A percentile compares a stretch with the other conserved stretches of the same genome.
Conservation (phyloP, 2,888 invertebrate species). For the Autographa gamma region DNA sequence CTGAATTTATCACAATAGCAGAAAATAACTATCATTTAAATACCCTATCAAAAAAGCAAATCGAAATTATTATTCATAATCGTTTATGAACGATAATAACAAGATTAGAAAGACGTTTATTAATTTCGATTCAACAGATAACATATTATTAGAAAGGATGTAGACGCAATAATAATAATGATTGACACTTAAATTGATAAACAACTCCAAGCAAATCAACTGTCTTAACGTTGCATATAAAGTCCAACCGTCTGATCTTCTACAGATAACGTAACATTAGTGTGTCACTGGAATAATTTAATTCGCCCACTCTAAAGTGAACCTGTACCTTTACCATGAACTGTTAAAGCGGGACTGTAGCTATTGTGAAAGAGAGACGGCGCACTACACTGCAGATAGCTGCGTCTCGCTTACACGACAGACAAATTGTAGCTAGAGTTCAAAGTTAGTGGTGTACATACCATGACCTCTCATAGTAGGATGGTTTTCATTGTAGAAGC, state of each 20-base stretch:
- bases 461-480: too few species aligned
- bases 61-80: conserved; percentile 30
- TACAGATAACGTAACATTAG: conserved; percentile 45
- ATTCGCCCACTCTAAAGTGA: conserved; percentile 47
- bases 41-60: conserved; percentile 12
- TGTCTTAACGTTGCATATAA: conserved; percentile 24
- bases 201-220: conserved; percentile 31
- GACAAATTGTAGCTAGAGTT: too few species aligned
- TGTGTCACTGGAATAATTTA: conserved; percentile 42
- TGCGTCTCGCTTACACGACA: too few species aligned
- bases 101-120: conserved; percentile 27
- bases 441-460: neutral
- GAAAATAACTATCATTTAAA: conserved; percentile 8
- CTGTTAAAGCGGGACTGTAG: too few species aligned
- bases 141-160: conserved; percentile 44
- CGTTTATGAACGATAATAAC: conserved; percentile 6
- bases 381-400: too few species aligned
- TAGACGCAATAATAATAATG: conserved; percentile 46
- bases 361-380: too few species aligned
- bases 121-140: conserved; percentile 39
- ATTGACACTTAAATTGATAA: conserved; percentile 46
- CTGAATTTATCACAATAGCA: neutral
- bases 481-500: too few species aligned
- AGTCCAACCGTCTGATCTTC: conserved; percentile 31
- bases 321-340: conserved; percentile 18